Base-by-base conservation (phyloP, 1,140 invertebrate genomes). In the Trinorchestia longiramus region DNA sequence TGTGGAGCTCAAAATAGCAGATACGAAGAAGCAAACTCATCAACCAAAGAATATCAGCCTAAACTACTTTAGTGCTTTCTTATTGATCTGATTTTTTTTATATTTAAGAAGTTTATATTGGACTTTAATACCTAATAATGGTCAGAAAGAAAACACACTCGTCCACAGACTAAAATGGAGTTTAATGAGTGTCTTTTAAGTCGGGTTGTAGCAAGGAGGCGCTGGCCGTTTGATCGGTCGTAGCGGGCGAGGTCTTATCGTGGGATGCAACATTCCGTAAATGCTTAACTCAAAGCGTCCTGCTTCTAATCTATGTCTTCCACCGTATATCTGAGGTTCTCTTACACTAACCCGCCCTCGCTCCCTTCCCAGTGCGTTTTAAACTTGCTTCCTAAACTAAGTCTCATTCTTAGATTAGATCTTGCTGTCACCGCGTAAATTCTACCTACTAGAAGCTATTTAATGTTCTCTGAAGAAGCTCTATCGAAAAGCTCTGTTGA, bases 201-300 rank as follows among this genome's bases (percentile, higher is more conserved):
- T 77, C 36, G 15, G 36, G 88, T n/a, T 90, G 88, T 90, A 90
- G 88, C 88, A 90, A 90, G 88, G 28, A 90, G 88, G 88, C 88
- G 88, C 88, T 42, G 88, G 88, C 41, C 88, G 88, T 90, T 90
- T 90, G 88, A 90, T 90, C 88, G 88, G 41, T 19, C 3, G 88
- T 90, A 90, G 88, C 88, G 43, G 88, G 11, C 88, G 88, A 90
- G 0, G 88, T 28, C 88, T 90, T 90, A 90, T 90, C 88, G 88
- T 41, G n/a, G 88, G 88, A 90, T 90, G 88, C 88, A 90, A 90
- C 88, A 90, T 90, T 90, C 88, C 88, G 88, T 42, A 90, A 90
- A 90, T 90, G 3, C 88, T 90, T 90, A 4, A 90, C 88, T 90
- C 88, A 90, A 90, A 4, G 23, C 88, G 88, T 42, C 88, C 41